phyloP scores from a whole-genome alignment of 1,140 invertebrate genomes.

The Conopomorpha cramerella region DNA sequence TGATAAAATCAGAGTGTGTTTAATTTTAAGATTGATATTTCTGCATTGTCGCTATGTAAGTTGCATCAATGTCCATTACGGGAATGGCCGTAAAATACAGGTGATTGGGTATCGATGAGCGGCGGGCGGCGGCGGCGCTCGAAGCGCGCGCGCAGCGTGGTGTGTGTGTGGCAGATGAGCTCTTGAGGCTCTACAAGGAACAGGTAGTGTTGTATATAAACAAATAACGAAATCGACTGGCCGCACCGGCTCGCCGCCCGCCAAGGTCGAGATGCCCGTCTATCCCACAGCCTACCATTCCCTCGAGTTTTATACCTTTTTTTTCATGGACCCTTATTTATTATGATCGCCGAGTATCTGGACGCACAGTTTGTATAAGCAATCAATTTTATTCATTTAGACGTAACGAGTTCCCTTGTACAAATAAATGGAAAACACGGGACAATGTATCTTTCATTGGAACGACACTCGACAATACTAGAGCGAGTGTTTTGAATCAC shows the following conservation, averaged over 20 bases:
- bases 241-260: conserved; percentile 16
- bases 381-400: conserved; percentile 62
- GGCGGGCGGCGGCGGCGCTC: too few species aligned
- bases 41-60: too few species aligned
- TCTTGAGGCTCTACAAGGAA: conserved; percentile 23
- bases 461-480: too few species aligned
- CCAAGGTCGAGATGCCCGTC: too few species aligned
- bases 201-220: conserved; percentile 58
- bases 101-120: conserved; percentile 24
- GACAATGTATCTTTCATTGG: conserved; percentile 14
- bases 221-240: conserved; percentile 58
- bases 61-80: conserved; percentile 50
- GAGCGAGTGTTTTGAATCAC: conserved; percentile 21
- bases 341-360: conserved; percentile 55
- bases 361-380: conserved; percentile 58
- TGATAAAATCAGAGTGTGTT: too few species aligned
- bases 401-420: conserved; percentile 45
- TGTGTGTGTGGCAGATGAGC: conserved; percentile 24
- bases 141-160: conserved; percentile 10
- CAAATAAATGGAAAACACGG: conserved; percentile 40
- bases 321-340: conserved; percentile 52
- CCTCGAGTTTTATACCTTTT: conserved; percentile 32
- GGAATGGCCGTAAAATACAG: conserved; percentile 51
- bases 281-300: too few species aligned
- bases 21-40: too few species aligned